A percentile compares a stretch with the other conserved stretches of the same genome.
These are phyloP conservation scores for Clostera curtula DNA, from an alignment of 2,888 invertebrate species.

Conservation along the genomic window DNA sequence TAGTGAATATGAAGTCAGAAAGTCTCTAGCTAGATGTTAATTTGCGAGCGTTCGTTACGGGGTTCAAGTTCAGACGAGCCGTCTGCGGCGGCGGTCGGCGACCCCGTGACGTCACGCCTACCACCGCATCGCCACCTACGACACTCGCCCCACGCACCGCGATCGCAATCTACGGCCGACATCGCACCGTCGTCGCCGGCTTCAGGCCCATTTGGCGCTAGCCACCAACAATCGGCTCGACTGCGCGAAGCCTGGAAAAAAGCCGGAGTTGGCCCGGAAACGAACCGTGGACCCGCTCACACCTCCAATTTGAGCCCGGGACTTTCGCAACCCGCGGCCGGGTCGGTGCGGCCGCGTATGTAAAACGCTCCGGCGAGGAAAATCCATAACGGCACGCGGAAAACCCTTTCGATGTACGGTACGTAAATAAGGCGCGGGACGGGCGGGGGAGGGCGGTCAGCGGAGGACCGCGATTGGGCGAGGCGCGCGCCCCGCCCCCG, in stretches of 20 bases:
- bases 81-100: slow-evolving; percentile 28
- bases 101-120: slow-evolving; percentile 31
- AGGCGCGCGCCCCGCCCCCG: slow-evolving; percentile 59
- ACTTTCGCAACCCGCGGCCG: slow-evolving; percentile 5
- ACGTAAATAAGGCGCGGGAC: slow-evolving; percentile 57
- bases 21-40: slow-evolving; percentile 24
- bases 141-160: slow-evolving; percentile 1
- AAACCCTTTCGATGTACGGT: slow-evolving; percentile 75
- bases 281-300: slow-evolving; percentile 21
- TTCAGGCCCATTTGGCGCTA: slow-evolving; percentile 2
- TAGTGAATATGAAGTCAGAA: too few species aligned
- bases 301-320: slow-evolving; percentile 18
- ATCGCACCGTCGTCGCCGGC: slow-evolving; percentile 3
- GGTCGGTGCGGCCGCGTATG: slow-evolving; percentile 36
- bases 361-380: slow-evolving; percentile 57
- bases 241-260: slow-evolving; percentile 15
- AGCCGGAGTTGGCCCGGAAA: slow-evolving; percentile 18
- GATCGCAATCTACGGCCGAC: too few species aligned
- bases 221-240: slow-evolving; percentile 15
- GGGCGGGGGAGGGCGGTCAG: slow-evolving; percentile 24
- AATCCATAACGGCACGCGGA: slow-evolving; percentile 73
- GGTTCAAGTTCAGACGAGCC: slow-evolving; percentile 37
- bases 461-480: slow-evolving; percentile 43
- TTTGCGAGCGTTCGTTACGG: slow-evolving; percentile 26
- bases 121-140: slow-evolving; percentile 14